These are phyloP conservation scores for Telmatherina bonti DNA, from an alignment of 2,797 vertebrate genomes.

Conservation along the genomic window DNA sequence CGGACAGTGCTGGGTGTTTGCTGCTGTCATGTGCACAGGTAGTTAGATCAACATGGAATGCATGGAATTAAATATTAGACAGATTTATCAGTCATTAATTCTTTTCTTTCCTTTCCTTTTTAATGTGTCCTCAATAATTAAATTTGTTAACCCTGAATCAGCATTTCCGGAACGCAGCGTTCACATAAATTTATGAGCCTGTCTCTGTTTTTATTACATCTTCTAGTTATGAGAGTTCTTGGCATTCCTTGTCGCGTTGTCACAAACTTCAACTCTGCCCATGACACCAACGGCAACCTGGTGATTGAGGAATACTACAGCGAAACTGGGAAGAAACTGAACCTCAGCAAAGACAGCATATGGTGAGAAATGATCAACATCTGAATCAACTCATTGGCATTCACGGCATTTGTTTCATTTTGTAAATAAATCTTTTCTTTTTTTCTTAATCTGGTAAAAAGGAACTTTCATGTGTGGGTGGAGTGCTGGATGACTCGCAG, in stretches of 20 bases:
- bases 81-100: neutral
- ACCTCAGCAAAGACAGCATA: conserved; percentile 81
- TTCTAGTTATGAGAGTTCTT: conserved; percentile 88
- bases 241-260: conserved; percentile 88
- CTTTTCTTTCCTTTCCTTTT: neutral
- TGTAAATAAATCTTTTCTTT: neutral
- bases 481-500: conserved; percentile 94
- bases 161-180: conserved; percentile 10
- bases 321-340: conserved; percentile 82
- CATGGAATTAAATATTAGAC: neutral
- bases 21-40: conserved; percentile 93
- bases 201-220: neutral
- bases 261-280: conserved; percentile 91
- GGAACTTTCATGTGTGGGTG: conserved; percentile 97
- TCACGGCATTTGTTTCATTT: neutral
- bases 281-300: conserved; percentile 89
- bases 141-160: neutral
- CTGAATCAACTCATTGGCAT: neutral
- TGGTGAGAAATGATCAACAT: conserved; percentile 81
- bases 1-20: conserved; percentile 94
- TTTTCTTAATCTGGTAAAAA: conserved; percentile 50
- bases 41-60: conserved; percentile 9
- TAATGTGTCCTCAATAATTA: neutral
- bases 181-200: neutral
- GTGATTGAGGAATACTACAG: conserved; percentile 89